Evolutionary conservation across 2,113 vertebrate species (phyloP), one percentile per base, ranked within the genome.

Genomic region (Hylia prasina): DNA sequence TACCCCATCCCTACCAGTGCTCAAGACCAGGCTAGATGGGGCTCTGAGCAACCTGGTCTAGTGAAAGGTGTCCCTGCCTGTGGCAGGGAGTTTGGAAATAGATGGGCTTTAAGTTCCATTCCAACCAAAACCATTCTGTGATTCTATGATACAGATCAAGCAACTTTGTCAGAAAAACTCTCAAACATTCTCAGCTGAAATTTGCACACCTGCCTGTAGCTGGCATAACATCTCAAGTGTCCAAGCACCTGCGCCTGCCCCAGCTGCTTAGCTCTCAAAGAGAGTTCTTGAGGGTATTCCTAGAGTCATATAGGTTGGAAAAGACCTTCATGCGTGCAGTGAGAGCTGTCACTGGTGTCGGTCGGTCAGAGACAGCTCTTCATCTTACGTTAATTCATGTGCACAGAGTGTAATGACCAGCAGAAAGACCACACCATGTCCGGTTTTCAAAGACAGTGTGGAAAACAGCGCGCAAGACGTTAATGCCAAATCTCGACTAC

Each of bases 381-480:
- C 1, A 7, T 25, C 28, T 19, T 44, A 15, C 0, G 0, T 18
- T 28, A 45, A 50, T 17, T 47, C 35, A 11, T 1, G 3, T 17
- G 28, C 35, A 35, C 5, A 8, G 17, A 15, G 16, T 1, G 25
- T 15, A 18, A 21, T 5, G 31, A 24, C 17, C 48, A 42, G 12
- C n/a, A 40, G 39, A 18, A 47, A 63, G n/a, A 23, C 11, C 15
- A 8, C 31, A 37, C 40, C 9, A 3, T 0, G 3, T 18, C 40
- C 4, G 3, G 1, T 14, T 14, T 25, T 27, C 28, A 33, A 19
- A 60, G 18, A 6, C 47, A 15, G 18, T 2, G 6, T 1, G 4
- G 42, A 48, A 22, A 5, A 37, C 22, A 11, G 33, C 2, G 0
- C 3, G 57, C 42, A 12, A 20, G 28, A 18, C 2, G 1, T 14